Percentiles rank a stretch among this genome's conserved stretches.
phyloP scores from a whole-genome alignment of 2,113 vertebrate species.

The Columbina picui region DNA sequence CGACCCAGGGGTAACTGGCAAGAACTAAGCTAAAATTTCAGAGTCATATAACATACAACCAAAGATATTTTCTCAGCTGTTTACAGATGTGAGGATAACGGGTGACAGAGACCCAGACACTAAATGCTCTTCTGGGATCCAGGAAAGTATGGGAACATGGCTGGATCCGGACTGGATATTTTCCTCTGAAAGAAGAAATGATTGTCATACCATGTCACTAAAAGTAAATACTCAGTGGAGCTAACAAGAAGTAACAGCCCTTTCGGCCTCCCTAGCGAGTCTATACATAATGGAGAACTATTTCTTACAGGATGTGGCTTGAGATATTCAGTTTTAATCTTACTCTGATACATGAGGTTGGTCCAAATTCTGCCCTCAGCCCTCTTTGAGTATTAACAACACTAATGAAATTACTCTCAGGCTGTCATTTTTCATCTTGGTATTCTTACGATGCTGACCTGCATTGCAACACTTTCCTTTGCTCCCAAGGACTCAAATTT shows the following conservation, averaged over 20 bases:
- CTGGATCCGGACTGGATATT: neutral
- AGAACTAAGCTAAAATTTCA: neutral
- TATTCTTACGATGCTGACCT: constrained; percentile 23
- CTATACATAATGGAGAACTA: neutral
- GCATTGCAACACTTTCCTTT: constrained; percentile 30
- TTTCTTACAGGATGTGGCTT: neutral
- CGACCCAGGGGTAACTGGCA: neutral
- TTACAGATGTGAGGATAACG: neutral
- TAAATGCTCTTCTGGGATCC: neutral
- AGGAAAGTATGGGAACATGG: neutral
- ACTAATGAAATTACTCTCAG: constrained; percentile 40
- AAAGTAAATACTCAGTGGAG: neutral
- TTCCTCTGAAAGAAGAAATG: neutral
- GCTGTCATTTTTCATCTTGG: constrained; percentile 40
- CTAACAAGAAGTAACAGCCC: neutral
- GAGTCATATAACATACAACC: neutral
- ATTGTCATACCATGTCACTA: neutral
- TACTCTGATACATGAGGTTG: neutral
- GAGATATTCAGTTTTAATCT: constrained; percentile 10
- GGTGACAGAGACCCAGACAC: neutral
- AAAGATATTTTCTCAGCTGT: neutral
- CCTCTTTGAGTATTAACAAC: neutral
- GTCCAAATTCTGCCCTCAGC: constrained; percentile 21
- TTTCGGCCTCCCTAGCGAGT: neutral
- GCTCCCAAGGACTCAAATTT: constrained; percentile 9